Evolutionary conservation across 1,140 invertebrate genomes (phyloP).

Genomic region (Drosophila busckii): DNA sequence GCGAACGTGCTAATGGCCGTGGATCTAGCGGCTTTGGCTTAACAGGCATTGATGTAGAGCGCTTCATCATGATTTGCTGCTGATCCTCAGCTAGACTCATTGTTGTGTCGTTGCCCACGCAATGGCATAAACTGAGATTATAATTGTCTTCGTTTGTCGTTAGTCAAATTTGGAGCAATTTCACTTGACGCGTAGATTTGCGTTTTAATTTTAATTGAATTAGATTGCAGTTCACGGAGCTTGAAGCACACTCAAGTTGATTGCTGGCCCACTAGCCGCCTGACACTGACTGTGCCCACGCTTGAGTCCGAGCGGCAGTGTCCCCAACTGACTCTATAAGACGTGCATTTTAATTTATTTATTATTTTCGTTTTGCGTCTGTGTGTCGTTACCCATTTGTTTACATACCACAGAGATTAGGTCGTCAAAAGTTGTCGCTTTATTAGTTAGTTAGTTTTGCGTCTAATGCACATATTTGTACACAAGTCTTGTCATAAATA

Average conservation of each 20-base stretch:
- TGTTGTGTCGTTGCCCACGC: conserved; percentile 37
- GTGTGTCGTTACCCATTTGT: conserved; percentile 20
- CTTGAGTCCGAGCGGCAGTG: conserved; percentile 1
- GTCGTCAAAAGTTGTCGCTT: conserved; percentile 35
- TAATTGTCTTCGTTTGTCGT: conserved; percentile 39
- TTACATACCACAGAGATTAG: conserved; percentile 41
- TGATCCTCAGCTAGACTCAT: conserved; percentile 37
- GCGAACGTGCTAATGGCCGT: conserved; percentile 54
- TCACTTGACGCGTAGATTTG: conserved; percentile 58
- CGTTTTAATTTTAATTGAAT: conserved; percentile 76
- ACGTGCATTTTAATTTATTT: conserved; percentile 65
- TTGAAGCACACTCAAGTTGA: conserved; percentile 21
- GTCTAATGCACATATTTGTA: conserved; percentile 31
- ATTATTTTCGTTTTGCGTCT: conserved; percentile 34
- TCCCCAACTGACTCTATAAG: conserved; percentile 20
- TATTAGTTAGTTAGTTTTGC: conserved; percentile 15
- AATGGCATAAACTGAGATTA: conserved; percentile 30
- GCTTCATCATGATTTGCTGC: conserved; percentile 49
- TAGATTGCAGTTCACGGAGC: conserved; percentile 44
- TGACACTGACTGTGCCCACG: conserved; percentile 45
- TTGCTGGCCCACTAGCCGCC: conserved; percentile 42
- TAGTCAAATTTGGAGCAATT: conserved; percentile 51
- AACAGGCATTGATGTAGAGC: conserved; percentile 73
- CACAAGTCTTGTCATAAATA: conserved; percentile 28
- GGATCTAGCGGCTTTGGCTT: conserved; percentile 63